Percentiles rank a stretch among this genome's conserved stretches.
These are phyloP conservation scores for Drosophila limbata DNA, from an alignment of 2,888 invertebrate species.

Conservation along the genomic window DNA sequence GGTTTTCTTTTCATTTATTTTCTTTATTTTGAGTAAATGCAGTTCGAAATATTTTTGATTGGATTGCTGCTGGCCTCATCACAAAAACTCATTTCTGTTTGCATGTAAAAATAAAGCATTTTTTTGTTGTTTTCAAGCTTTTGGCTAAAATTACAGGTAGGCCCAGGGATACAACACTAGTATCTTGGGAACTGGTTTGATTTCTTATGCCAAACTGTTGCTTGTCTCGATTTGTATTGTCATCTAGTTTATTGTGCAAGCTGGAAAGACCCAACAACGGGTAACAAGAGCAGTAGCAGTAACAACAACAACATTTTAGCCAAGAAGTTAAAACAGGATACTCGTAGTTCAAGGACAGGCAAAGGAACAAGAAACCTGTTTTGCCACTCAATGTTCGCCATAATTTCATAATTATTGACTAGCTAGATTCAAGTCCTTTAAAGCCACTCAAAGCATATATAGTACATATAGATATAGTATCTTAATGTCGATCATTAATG, in stretches of 20 bases:
- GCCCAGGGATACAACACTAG: slow-evolving; percentile 10
- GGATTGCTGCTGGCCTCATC: slow-evolving; percentile 36
- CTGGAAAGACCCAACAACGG: slow-evolving; percentile 41
- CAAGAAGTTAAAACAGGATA: slow-evolving; percentile 33
- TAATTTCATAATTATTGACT: slow-evolving; percentile 39
- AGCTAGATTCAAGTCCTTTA: slow-evolving; percentile 40
- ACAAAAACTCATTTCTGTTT: slow-evolving; percentile 27
- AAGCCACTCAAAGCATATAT: slow-evolving; percentile 7
- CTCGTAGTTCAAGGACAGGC: slow-evolving; percentile 57
- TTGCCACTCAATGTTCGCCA: slow-evolving; percentile 10
- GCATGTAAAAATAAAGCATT: slow-evolving; percentile 17
- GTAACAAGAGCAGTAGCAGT: slow-evolving; percentile 1
- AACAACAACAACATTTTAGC: not conserved
- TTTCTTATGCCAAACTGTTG: slow-evolving; percentile 33
- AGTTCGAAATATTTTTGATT: slow-evolving; percentile 6
- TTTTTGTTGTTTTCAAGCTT: slow-evolving; percentile 1
- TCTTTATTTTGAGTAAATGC: not conserved
- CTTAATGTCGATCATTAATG: slow-evolving; percentile 18
- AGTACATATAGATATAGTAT: not conserved
- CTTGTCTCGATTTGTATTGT: slow-evolving; percentile 37
- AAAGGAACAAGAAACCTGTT: slow-evolving; percentile 40
- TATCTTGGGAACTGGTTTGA: slow-evolving; percentile 46
- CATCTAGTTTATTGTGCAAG: slow-evolving; percentile 52
- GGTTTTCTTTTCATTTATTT: slow-evolving; percentile 1
- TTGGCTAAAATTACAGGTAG: slow-evolving; percentile 25